Conservation (phyloP, 2,888 invertebrate genomes). For the Argyresthia albistria region DNA sequence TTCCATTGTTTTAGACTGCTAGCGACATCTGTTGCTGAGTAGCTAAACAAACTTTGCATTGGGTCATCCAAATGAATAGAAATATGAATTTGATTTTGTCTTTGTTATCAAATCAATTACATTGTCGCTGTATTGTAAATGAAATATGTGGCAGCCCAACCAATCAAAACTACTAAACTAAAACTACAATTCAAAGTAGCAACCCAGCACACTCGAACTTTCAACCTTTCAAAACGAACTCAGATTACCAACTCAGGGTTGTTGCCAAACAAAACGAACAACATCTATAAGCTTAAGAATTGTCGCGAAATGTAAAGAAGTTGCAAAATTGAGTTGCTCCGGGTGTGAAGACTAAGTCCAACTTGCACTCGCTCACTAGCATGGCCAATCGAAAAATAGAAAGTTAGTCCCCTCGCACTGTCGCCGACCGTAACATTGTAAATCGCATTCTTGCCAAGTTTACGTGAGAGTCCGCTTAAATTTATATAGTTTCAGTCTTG, state of each 20-base stretch:
- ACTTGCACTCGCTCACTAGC: constrained; percentile 57
- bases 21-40: no score
- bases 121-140: no score
- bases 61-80: no score
- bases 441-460: constrained; percentile 62
- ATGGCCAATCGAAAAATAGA: constrained; percentile 66
- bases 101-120: no score
- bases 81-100: no score
- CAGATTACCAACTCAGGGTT: constrained; percentile 4
- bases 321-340: constrained; percentile 46
- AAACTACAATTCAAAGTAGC: background rate
- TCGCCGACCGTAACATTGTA: constrained; percentile 48
- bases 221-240: constrained; percentile 1
- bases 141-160: no score
- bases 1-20: no score
- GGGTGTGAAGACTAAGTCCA: constrained; percentile 51
- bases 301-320: constrained; percentile 43
- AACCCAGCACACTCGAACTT: background rate
- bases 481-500: constrained; percentile 44
- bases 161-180: no score
- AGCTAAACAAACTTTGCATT: no score
- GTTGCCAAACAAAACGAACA: constrained; percentile 16
- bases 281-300: constrained; percentile 15
- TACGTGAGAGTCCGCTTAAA: constrained; percentile 41
- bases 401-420: constrained; percentile 37